Conservation (phyloP, 2,113 vertebrate species). For the Odontesthes bonariensis region DNA sequence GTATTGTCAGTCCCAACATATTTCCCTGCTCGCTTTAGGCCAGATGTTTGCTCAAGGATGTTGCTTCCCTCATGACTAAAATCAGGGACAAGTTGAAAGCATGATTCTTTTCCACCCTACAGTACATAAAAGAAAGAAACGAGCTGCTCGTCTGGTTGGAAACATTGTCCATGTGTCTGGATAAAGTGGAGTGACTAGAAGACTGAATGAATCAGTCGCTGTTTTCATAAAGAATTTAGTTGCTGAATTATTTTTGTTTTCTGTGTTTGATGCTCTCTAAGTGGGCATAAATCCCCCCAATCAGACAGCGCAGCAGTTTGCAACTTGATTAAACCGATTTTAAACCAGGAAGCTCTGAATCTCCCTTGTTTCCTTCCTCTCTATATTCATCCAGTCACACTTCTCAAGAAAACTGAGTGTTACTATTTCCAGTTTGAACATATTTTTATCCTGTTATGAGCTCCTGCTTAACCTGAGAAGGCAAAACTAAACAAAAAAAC, state of each 20-base stretch:
- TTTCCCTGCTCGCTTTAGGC: neutral
- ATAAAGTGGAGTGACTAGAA: neutral
- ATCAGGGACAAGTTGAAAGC: no score
- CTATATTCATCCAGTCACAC: neutral
- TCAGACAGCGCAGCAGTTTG: neutral
- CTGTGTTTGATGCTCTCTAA: neutral
- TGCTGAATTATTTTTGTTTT: neutral
- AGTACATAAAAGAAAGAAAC: neutral
- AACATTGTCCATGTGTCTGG: neutral
- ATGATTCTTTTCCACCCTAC: neutral
- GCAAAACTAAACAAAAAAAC: neutral
- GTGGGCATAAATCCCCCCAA: neutral
- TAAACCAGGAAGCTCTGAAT: neutral
- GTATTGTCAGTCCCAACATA: constrained; percentile 11
- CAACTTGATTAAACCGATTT: neutral
- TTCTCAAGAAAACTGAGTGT: neutral
- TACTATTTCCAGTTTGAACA: no score
- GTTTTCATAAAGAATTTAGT: neutral
- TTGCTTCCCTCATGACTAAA: neutral
- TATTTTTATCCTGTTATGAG: neutral
- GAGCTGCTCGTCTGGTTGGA: neutral
- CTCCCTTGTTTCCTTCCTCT: neutral
- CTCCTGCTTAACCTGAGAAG: neutral
- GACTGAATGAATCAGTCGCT: neutral
- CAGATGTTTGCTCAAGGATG: constrained; percentile 5